phyloP scores from a whole-genome alignment of 2,113 vertebrate genomes.

The Chaetodon trifascialis region DNA sequence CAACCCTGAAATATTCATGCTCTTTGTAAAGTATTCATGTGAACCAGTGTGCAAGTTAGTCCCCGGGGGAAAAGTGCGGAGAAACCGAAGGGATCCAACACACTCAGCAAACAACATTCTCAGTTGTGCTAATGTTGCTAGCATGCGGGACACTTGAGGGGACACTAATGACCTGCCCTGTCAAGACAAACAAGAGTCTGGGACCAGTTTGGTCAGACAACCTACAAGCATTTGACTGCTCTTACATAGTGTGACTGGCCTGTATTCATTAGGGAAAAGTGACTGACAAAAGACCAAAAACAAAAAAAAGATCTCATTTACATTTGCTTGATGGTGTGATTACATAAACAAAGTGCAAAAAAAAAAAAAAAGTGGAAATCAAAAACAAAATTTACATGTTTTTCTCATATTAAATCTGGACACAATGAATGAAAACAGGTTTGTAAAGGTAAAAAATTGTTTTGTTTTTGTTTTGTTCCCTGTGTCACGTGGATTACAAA shows the following conservation, averaged over 20 bases:
- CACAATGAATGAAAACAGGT: neutral
- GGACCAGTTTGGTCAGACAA: constrained; percentile 46
- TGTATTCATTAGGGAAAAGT: neutral
- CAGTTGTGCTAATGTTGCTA: constrained; percentile 73
- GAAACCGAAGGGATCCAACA: constrained; percentile 71
- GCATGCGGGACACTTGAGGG: constrained; percentile 62
- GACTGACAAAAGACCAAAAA: neutral
- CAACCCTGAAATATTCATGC: constrained; percentile 82
- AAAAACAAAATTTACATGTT: neutral
- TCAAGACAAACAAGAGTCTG: constrained; percentile 55
- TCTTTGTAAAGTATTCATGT: constrained; percentile 83
- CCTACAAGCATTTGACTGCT: constrained; percentile 22
- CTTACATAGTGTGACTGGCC: neutral
- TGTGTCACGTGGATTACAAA: neutral
- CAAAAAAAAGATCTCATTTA: neutral
- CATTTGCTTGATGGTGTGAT: neutral
- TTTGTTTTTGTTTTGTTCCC: neutral
- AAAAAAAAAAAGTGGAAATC: neutral
- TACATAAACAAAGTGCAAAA: neutral
- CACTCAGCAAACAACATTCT: constrained; percentile 70
- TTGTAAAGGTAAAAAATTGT: neutral
- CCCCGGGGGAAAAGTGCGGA: constrained; percentile 68
- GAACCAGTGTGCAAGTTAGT: constrained; percentile 78
- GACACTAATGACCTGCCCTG: constrained; percentile 64
- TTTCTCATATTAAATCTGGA: neutral